Percentiles rank a stretch among this genome's conserved stretches.
These are phyloP conservation scores for Otis tarda DNA, from an alignment of 2,113 vertebrate species.

Conservation along the genomic window DNA sequence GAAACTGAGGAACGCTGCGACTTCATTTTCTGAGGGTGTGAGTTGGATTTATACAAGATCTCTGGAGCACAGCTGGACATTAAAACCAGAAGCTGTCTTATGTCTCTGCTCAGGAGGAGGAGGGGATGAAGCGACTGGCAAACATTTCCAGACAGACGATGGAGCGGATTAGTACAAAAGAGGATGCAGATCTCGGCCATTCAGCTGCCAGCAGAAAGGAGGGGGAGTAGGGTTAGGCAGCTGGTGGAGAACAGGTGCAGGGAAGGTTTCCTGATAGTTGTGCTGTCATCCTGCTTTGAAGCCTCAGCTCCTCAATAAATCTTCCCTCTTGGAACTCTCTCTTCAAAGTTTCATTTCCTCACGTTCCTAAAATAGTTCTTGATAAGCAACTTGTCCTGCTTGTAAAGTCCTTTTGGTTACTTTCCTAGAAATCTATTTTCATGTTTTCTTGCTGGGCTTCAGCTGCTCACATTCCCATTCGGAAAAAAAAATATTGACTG, in stretches of 20 bases:
- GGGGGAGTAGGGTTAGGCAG: conserved; percentile 8
- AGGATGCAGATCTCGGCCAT: neutral
- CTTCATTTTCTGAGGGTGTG: neutral
- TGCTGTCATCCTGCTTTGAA: conserved; percentile 60
- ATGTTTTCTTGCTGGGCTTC: conserved; percentile 38
- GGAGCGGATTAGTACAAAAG: conserved; percentile 17
- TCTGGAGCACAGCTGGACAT: conserved; percentile 53
- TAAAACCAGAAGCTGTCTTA: conserved; percentile 27
- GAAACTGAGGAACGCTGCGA: neutral
- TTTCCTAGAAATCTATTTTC: conserved; percentile 62
- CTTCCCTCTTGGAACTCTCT: conserved; percentile 49
- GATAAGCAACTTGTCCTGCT: conserved; percentile 43
- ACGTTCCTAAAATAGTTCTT: conserved; percentile 45
- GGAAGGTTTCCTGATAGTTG: conserved; percentile 21
- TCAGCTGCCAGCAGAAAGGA: conserved; percentile 50
- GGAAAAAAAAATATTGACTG: neutral
- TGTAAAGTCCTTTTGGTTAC: conserved; percentile 33
- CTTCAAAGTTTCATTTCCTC: conserved; percentile 55
- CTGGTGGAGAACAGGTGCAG: conserved; percentile 64
- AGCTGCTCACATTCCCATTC: conserved; percentile 37
- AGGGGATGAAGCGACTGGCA: neutral
- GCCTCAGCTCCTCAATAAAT: conserved; percentile 53
- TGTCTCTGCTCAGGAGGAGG: neutral
- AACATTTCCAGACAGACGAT: conserved; percentile 44
- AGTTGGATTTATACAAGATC: neutral